Percentiles rank a stretch among this genome's conserved stretches.
Conservation (phyloP, 2,113 vertebrate genomes). For the Sitta europaea region DNA sequence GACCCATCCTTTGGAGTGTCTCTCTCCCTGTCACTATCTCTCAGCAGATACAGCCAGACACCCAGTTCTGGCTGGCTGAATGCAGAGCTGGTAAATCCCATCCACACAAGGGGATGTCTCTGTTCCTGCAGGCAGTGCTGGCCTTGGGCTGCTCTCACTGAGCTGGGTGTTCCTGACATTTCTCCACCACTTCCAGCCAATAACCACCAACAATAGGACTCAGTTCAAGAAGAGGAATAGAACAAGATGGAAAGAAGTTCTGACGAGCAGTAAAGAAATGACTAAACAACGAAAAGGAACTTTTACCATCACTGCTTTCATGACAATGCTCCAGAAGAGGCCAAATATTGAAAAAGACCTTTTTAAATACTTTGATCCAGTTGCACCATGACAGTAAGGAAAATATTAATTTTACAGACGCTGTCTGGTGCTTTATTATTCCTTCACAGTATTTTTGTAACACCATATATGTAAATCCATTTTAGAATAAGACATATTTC, state of each 20-base stretch:
- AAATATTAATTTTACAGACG: background rate
- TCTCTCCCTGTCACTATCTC: background rate
- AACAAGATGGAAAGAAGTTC: background rate
- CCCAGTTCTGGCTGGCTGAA: background rate
- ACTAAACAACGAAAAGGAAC: background rate
- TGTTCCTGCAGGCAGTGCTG: background rate
- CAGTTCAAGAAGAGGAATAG: background rate
- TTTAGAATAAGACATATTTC: background rate
- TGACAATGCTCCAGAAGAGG: background rate
- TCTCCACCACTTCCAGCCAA: background rate
- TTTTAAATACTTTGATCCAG: background rate
- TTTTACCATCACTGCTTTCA: background rate
- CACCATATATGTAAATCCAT: background rate
- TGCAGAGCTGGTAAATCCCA: background rate
- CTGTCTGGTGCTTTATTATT: background rate
- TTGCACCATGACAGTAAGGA: background rate
- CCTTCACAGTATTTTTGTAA: background rate
- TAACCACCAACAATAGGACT: background rate
- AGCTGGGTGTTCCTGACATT: background rate
- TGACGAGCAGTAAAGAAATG: background rate
- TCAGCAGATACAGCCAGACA: background rate
- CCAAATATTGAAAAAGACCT: background rate
- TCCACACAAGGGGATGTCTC: rapidly evolving
- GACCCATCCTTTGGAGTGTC: background rate
- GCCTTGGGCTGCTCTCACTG: background rate